A percentile compares a stretch with the other conserved stretches of the same genome.
Evolutionary conservation across 2,113 vertebrate species (phyloP).

Genomic region (Cettia cetti): DNA sequence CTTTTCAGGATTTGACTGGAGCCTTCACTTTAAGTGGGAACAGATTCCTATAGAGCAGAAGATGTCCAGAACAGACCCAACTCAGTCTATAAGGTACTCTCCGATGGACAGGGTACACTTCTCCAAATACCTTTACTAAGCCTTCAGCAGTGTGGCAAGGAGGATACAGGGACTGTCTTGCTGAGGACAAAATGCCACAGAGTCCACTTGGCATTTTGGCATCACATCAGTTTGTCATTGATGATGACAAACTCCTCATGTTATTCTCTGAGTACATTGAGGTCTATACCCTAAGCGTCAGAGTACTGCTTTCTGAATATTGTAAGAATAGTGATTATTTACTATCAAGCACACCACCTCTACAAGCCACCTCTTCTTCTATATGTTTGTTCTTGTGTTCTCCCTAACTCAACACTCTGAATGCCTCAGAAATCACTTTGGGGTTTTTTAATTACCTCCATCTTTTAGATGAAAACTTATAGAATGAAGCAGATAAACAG

Average conservation of each 20-base stretch:
- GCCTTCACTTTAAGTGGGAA: conserved; percentile 99
- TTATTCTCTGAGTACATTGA: neutral
- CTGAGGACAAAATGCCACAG: neutral
- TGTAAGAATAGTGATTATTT: neutral
- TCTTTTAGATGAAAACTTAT: neutral
- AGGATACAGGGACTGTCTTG: neutral
- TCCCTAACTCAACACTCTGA: neutral
- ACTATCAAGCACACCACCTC: neutral
- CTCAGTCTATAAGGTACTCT: conserved; percentile 88
- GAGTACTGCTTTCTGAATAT: neutral
- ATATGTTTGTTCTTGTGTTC: neutral
- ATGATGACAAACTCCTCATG: neutral
- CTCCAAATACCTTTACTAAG: neutral
- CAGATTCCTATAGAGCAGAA: conserved; percentile 99
- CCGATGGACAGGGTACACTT: neutral
- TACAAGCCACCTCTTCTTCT: neutral
- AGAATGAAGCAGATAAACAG: neutral
- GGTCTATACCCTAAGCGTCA: neutral
- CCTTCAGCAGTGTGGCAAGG: neutral
- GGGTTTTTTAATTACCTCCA: neutral
- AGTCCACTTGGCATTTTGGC: neutral
- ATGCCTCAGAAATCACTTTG: neutral
- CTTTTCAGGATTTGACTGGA: conserved; percentile 95
- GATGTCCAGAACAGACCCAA: conserved; percentile 93
- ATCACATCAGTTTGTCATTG: neutral